Percentiles rank a stretch among this genome's conserved stretches.
Conservation (phyloP, 2,113 vertebrate genomes). For the Tricholaema leucomelas region DNA sequence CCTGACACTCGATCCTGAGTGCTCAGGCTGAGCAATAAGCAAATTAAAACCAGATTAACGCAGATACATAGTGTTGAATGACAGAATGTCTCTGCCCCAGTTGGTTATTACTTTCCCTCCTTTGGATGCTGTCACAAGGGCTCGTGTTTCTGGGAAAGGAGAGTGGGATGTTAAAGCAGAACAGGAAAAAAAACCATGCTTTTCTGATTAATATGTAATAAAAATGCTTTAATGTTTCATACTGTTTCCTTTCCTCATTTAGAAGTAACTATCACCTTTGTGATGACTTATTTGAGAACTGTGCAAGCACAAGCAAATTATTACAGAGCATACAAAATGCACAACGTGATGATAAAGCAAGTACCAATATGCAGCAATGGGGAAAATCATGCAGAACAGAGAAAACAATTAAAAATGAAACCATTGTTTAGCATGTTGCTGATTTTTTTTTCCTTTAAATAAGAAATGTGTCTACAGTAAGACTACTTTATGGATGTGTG, state of each 20-base stretch:
- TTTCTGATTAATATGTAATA: background rate
- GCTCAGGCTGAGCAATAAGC: conserved; percentile 39
- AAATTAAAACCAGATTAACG: conserved; percentile 72
- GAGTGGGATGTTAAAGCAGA: background rate
- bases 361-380: background rate
- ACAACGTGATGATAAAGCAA: background rate
- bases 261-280: background rate
- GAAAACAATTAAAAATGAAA: background rate
- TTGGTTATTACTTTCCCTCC: conserved; percentile 45
- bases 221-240: background rate
- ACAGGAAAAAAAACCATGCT: background rate
- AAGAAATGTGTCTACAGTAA: background rate
- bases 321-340: background rate
- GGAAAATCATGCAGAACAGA: background rate
- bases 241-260: background rate
- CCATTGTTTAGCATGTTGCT: background rate
- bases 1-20: background rate
- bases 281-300: background rate
- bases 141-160: conserved; percentile 45
- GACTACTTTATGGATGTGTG: background rate
- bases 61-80: conserved; percentile 43
- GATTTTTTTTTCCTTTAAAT: background rate
- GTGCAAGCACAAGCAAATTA: background rate
- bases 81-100: conserved; percentile 47
- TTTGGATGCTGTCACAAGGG: conserved; percentile 21